Percentiles rank a stretch among this genome's conserved stretches.
Conservation (phyloP, 2,797 vertebrate genomes). For the Periparus ater region DNA sequence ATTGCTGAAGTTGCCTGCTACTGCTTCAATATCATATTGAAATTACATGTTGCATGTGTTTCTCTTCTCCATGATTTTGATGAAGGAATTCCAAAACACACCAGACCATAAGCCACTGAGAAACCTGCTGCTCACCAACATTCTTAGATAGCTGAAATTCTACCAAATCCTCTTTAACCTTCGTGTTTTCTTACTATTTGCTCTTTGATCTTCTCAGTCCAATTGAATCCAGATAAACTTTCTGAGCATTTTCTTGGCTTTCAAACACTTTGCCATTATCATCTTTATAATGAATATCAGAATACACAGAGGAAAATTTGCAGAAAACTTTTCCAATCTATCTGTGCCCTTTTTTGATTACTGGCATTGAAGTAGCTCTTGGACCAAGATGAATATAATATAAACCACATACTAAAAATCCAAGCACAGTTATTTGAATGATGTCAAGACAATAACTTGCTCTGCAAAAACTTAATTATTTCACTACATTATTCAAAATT, state of each 20-base stretch:
- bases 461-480: not conserved
- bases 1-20: too few species aligned
- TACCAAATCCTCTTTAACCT: not conserved
- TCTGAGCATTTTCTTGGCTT: not conserved
- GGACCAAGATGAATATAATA: not conserved
- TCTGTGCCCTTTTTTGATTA: not conserved
- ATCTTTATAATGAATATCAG: not conserved
- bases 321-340: not conserved
- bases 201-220: not conserved
- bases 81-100: not conserved
- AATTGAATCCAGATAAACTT: not conserved
- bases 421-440: not conserved
- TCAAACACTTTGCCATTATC: not conserved
- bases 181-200: not conserved
- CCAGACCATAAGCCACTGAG: not conserved
- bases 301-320: not conserved
- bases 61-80: not conserved
- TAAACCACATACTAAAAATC: not conserved
- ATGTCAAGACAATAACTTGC: not conserved
- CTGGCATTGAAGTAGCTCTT: not conserved
- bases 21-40: not conserved
- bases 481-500: not conserved
- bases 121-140: not conserved
- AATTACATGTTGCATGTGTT: not conserved
- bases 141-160: not conserved